A percentile compares a stretch with the other conserved stretches of the same genome.
These are phyloP conservation scores for Borostomias antarcticus DNA, from an alignment of 2,797 vertebrate genomes.

Conservation along the genomic window DNA sequence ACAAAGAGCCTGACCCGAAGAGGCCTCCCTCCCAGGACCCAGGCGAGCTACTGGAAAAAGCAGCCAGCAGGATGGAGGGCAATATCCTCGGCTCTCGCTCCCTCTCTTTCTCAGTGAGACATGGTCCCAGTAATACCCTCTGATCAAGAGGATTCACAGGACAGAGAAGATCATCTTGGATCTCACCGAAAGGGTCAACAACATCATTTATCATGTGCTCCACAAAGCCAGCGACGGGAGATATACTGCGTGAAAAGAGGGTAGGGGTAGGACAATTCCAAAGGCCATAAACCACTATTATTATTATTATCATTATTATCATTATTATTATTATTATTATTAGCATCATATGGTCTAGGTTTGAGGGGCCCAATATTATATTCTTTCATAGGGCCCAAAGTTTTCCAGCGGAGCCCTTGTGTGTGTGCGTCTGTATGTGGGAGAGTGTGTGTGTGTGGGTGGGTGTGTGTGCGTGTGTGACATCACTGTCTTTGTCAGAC, in stretches of 20 bases:
- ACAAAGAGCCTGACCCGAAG: constrained; percentile 64
- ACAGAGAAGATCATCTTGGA: constrained; percentile 19
- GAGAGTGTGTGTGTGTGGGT: too few species aligned
- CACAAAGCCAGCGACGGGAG: not conserved
- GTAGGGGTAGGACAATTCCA: too few species aligned
- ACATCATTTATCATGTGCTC: not conserved
- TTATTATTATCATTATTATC: too few species aligned
- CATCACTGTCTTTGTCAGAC: constrained; percentile 49
- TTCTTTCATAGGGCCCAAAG: too few species aligned
- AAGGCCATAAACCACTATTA: too few species aligned
- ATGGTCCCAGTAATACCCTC: constrained; percentile 35
- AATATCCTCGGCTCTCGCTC: constrained; percentile 39
- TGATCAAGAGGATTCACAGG: constrained; percentile 18
- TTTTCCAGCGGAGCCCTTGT: too few species aligned
- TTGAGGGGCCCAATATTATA: too few species aligned
- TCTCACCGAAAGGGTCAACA: constrained; percentile 9
- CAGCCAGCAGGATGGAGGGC: constrained; percentile 41
- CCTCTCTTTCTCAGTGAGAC: constrained; percentile 24
- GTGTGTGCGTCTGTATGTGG: too few species aligned
- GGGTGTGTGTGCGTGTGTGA: too few species aligned
- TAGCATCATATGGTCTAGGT: too few species aligned
- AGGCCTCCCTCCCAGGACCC: constrained; percentile 52
- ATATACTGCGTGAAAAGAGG: too few species aligned
- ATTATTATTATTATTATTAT: too few species aligned
- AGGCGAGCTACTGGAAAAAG: constrained; percentile 51